phyloP scores from a whole-genome alignment of 2,888 invertebrate genomes.

The Euphydryas editha region DNA sequence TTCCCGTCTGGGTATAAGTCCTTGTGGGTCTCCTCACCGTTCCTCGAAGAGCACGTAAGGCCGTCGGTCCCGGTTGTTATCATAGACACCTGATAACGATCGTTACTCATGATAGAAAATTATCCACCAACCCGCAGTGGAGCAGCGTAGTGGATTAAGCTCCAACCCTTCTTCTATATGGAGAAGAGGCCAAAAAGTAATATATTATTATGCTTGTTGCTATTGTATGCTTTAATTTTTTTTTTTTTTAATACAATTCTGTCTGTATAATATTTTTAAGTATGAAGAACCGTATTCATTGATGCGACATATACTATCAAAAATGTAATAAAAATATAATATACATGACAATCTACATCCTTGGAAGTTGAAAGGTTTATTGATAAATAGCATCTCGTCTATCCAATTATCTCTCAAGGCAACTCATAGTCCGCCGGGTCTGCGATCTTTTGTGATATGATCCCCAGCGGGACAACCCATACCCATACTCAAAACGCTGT shows the following conservation, averaged over 20 bases:
- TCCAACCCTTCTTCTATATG: too few species aligned
- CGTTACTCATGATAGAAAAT: too few species aligned
- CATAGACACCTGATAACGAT: too few species aligned
- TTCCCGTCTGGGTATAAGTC: too few species aligned
- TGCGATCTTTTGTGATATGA: conserved; percentile 59
- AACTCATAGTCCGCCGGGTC: conserved; percentile 56
- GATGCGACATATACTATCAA: background rate
- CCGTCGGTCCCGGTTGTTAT: too few species aligned
- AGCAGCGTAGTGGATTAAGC: too few species aligned
- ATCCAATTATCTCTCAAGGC: conserved; percentile 73
- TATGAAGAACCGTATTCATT: background rate
- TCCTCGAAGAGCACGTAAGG: too few species aligned
- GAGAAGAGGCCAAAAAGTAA: too few species aligned
- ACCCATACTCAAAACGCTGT: conserved; percentile 46
- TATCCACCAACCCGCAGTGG: too few species aligned
- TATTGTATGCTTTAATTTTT: too few species aligned
- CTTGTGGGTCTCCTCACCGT: too few species aligned
- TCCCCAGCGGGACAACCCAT: conserved; percentile 52
- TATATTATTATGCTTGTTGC: too few species aligned
- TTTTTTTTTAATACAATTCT: background rate
- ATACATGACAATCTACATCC: conserved; percentile 29
- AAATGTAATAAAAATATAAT: background rate
- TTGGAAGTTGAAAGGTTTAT: conserved; percentile 44
- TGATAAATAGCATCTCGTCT: conserved; percentile 64
- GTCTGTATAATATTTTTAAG: background rate